phyloP scores from a whole-genome alignment of 2,888 invertebrate species.

The Phalera bucephala region DNA sequence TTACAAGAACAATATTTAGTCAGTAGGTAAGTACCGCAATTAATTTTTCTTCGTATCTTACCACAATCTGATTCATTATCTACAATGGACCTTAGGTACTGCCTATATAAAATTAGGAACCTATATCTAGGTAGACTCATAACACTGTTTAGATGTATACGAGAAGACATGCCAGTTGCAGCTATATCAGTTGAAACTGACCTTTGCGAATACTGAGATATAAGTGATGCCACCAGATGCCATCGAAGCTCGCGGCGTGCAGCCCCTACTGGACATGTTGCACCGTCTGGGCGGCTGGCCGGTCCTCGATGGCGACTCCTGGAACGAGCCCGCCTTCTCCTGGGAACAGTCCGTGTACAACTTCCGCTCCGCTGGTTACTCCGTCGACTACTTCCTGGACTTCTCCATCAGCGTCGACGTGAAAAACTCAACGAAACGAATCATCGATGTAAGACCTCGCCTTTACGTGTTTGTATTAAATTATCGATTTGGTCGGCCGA shows the following conservation, averaged over 20 bases:
- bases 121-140: too few relatives aligned
- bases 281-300: slow-evolving; percentile 96
- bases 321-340: slow-evolving; percentile 88
- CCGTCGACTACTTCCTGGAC: slow-evolving; percentile 94
- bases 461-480: neutral
- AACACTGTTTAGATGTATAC: too few relatives aligned
- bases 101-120: too few relatives aligned
- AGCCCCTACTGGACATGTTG: slow-evolving; percentile 88
- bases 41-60: too few relatives aligned
- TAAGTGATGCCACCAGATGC: slow-evolving; percentile 77
- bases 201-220: too few relatives aligned
- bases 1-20: too few relatives aligned
- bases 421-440: slow-evolving; percentile 92
- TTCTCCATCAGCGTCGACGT: slow-evolving; percentile 95
- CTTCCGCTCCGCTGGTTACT: slow-evolving; percentile 91
- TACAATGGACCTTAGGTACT: too few relatives aligned
- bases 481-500: slow-evolving; percentile 41
- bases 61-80: too few relatives aligned
- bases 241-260: slow-evolving; percentile 90
- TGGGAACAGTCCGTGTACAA: slow-evolving; percentile 93
- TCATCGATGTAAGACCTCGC: slow-evolving; percentile 90
- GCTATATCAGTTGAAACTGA: too few relatives aligned
- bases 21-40: too few relatives aligned
- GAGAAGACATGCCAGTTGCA: too few relatives aligned
- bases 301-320: slow-evolving; percentile 89